Conservation (phyloP, 1,140 invertebrate genomes). For the Hylaeus anthracinus region DNA sequence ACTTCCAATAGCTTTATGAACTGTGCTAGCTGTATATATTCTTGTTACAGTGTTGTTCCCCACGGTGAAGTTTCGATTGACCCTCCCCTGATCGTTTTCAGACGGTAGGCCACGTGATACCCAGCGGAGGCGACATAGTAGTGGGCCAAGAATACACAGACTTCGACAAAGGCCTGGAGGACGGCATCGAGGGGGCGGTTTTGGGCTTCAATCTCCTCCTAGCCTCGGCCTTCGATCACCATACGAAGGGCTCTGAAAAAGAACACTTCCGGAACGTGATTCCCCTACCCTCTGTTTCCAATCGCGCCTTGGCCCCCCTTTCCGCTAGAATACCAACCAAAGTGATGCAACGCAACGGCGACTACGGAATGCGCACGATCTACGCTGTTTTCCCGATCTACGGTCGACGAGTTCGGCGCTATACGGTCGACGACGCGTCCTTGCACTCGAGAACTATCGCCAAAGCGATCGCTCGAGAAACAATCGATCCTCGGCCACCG, state of each 20-base stretch:
- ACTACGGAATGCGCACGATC: neutral
- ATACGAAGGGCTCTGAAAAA: neutral
- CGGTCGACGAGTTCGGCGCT: neutral
- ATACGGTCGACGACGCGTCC: neutral
- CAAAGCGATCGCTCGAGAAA: neutral
- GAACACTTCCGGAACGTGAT: neutral
- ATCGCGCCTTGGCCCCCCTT: neutral
- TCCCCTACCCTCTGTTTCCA: too few relatives aligned
- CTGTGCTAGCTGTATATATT: too few relatives aligned
- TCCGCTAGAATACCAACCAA: slow-evolving; percentile 3
- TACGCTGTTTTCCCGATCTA: neutral
- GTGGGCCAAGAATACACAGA: slow-evolving; percentile 86
- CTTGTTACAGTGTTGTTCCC: too few relatives aligned
- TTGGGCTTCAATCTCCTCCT: slow-evolving; percentile 86
- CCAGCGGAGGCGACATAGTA: slow-evolving; percentile 83
- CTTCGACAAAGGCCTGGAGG: slow-evolving; percentile 83
- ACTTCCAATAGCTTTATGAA: too few relatives aligned
- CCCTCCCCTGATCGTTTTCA: slow-evolving; percentile 62
- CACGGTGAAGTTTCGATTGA: too few relatives aligned
- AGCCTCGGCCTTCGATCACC: slow-evolving; percentile 79
- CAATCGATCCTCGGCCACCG: neutral
- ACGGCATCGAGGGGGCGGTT: slow-evolving; percentile 85
- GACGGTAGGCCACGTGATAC: slow-evolving; percentile 81
- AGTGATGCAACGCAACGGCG: neutral
- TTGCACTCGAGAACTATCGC: neutral